Base-by-base conservation (phyloP, 2,113 vertebrate species). In the Rhinichthys klamathensis region DNA sequence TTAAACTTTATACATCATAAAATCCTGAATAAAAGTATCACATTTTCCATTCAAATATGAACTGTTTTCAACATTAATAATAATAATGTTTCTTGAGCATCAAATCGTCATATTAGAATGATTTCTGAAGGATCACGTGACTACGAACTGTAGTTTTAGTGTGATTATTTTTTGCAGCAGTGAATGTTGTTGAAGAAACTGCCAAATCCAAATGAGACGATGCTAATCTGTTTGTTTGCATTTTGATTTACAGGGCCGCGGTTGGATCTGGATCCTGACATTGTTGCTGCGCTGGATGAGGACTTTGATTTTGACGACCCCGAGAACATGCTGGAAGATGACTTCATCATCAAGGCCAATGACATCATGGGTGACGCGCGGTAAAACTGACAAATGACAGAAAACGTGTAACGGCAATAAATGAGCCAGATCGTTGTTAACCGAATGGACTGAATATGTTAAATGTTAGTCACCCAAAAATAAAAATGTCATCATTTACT, bases 251-350 rank as follows among this genome's bases (percentile, higher is more conserved):
- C 91, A 99, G 98, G 98, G 10, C 98, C 97, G 0, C 93, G 97
- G 3, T 90, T 98, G 60, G 98, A 99, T 93, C 95, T 99, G 95
- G 98, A 99, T 89, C 98, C 98, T 0, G 98, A 99, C 90, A 97
- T 99, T 58, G 96, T 99, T 72, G 98, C 98, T 0, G 98, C 96
- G 38, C 95, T 99, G 23, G 98, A 99, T 89, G 97, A 99, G 78
- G 98, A 99, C 91, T 99, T 99, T 91, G 94, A 99, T 91, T 99
- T 94, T 81, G 94, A 97, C 1, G 90, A 99, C 93, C 97, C 98
- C n/a, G 94, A 97, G 87, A 99, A 99, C 93, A 65, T 96, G 41
- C 94, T 99, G 84, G 98, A 99, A 1, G 98, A 99, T 63, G 97
- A 99, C 92, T 99, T 99, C 82, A 92, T 99, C 87, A 3, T 95